Base-by-base conservation (phyloP, 2,797 vertebrate genomes). In the Gymnocypris eckloni region DNA sequence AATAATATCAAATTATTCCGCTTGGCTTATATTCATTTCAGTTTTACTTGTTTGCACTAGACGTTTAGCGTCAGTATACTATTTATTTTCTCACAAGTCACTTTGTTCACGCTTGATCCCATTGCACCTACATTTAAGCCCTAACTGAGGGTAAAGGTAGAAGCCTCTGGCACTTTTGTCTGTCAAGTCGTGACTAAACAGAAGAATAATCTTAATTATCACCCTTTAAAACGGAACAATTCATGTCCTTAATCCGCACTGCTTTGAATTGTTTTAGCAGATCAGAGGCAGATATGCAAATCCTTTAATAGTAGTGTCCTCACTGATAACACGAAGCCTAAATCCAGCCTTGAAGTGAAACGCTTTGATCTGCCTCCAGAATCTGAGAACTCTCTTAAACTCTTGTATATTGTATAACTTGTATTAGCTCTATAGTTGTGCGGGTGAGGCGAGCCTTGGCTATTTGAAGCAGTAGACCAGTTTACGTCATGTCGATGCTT, bases 161-260 rank as follows among this genome's bases (percentile, higher is more conserved):
- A 73, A 45, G 64, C 80, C 75, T 25, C 13, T 13, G 67, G 45
- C 41, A 56, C 71, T 75, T 41, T 82, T 61, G 64, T 75, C 79
- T 81, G 75, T 85, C 88, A 79, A 82, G 20, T 88, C 54, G 52
- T 82, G 25, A 87, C 78, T 79, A 84, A 64, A 87, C 48, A 69
- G 70, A 61, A 87, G 87, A 90, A 91, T 86, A 81, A 88, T 90
- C 86, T 88, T 90, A 86, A 90, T 91, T 88, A 91, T 88, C 86
- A 86, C 86, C 86, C 87, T 81, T 86, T 86, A 87, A 90, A 71
- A 90, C 84, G 73, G 85, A 91, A 87, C 89, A 90, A 88, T 88
- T 78, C 86, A 83, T 85, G 86, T 82, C 87, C 83, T 82, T 89
- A 87, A 90, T 88, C 87, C 87, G 67, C 61, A 28, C 84, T 85